Evolutionary conservation across 2,797 vertebrate species (phyloP).

Genomic region (Aeoliscus strigatus): DNA sequence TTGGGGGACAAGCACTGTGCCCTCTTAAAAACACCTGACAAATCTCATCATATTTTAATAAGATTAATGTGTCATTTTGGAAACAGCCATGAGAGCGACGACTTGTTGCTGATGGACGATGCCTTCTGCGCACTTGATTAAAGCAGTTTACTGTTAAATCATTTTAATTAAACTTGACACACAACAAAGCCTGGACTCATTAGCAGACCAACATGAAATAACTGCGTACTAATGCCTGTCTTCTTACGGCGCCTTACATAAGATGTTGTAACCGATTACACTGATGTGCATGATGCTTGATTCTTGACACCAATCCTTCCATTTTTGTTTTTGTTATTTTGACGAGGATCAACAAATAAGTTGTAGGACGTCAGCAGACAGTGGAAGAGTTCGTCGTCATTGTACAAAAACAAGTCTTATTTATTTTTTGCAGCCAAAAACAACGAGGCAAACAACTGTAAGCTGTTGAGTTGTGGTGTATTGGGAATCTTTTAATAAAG

Average conservation of each 20-base stretch:
- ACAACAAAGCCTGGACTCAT: constrained; percentile 26
- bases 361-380: too few relatives aligned
- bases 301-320: too few relatives aligned
- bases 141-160: constrained; percentile 42
- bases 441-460: too few relatives aligned
- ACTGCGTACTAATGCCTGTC: constrained; percentile 13
- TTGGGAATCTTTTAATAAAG: too few relatives aligned
- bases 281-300: neutral
- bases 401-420: too few relatives aligned
- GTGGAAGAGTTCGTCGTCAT: too few relatives aligned
- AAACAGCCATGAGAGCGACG: constrained; percentile 22
- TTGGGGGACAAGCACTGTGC: constrained; percentile 28
- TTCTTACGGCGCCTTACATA: neutral
- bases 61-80: constrained; percentile 43
- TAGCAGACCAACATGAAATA: constrained; percentile 21
- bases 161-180: constrained; percentile 38
- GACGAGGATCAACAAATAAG: too few relatives aligned
- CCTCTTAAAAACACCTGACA: constrained; percentile 43
- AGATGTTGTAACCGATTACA: neutral
- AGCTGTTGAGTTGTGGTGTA: too few relatives aligned
- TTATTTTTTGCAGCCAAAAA: too few relatives aligned
- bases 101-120: constrained; percentile 42
- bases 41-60: constrained; percentile 55
- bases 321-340: too few relatives aligned
- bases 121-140: constrained; percentile 39